phyloP scores from a whole-genome alignment of 1,140 invertebrate genomes.

The Drosophila pectinifera region DNA sequence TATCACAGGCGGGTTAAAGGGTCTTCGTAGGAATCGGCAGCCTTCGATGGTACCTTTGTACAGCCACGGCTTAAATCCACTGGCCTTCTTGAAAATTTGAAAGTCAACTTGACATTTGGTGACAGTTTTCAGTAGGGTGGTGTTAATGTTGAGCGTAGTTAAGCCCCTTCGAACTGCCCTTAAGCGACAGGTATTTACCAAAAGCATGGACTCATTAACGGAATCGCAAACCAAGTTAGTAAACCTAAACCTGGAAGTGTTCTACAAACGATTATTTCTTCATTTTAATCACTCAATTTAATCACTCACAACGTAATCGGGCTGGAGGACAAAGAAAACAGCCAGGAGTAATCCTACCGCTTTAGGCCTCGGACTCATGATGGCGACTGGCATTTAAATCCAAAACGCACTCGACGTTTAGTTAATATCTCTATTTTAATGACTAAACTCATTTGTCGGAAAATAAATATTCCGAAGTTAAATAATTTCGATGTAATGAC shows the following conservation, averaged over 20 bases:
- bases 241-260: background rate
- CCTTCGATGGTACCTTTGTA: constrained; percentile 7
- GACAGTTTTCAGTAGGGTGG: background rate
- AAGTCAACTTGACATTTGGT: constrained; percentile 2
- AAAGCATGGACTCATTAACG: background rate
- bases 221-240: constrained; percentile 17
- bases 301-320: background rate
- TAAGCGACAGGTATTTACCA: constrained; percentile 11
- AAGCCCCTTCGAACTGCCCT: constrained; percentile 10
- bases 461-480: background rate
- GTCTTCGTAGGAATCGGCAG: constrained; percentile 10
- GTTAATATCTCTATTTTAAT: background rate
- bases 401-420: background rate
- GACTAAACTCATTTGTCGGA: background rate
- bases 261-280: background rate
- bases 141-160: constrained; percentile 11
- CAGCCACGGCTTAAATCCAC: constrained; percentile 28
- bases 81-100: constrained; percentile 28
- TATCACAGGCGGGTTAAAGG: constrained; percentile 1
- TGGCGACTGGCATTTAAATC: background rate
- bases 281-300: background rate
- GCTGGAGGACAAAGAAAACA: background rate
- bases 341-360: background rate
- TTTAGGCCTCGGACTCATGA: background rate
- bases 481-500: background rate